These are phyloP conservation scores for Heliconius ismenius DNA, from an alignment of 2,888 invertebrate genomes.

Conservation along the genomic window DNA sequence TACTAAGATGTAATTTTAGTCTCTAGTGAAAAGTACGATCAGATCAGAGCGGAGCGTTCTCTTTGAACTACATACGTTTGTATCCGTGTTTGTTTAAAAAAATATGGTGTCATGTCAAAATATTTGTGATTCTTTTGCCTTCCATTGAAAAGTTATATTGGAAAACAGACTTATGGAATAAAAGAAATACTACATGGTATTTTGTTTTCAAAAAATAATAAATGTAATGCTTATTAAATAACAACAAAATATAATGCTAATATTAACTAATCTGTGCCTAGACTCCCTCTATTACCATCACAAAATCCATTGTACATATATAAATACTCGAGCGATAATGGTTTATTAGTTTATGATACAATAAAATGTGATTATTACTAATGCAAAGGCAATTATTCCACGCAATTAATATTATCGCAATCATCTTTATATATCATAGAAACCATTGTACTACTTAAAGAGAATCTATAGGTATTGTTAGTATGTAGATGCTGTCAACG, in stretches of 20 bases:
- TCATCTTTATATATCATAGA: background rate
- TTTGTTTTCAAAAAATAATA: background rate
- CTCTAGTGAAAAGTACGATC: background rate
- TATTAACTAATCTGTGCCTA: constrained; percentile 2
- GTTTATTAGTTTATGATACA: constrained; percentile 12
- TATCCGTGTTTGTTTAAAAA: background rate
- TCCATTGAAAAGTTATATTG: too few relatives aligned
- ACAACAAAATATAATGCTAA: background rate
- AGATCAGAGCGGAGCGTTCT: background rate
- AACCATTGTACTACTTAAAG: background rate
- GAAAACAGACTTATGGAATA: background rate
- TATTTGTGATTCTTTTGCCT: background rate
- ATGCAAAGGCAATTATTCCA: background rate
- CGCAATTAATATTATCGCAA: background rate
- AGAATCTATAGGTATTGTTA: background rate
- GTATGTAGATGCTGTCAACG: background rate
- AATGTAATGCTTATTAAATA: background rate
- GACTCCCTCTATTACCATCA: background rate
- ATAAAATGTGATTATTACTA: constrained; percentile 16
- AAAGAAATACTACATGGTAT: background rate
- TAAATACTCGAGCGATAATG: background rate
- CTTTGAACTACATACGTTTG: constrained; percentile 11
- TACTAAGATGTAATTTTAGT: background rate
- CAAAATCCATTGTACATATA: background rate
- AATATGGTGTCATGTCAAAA: background rate